Percentiles rank a stretch among this genome's conserved stretches.
Conservation (phyloP, 2,888 invertebrate species). For the Perithous albicinctus region DNA sequence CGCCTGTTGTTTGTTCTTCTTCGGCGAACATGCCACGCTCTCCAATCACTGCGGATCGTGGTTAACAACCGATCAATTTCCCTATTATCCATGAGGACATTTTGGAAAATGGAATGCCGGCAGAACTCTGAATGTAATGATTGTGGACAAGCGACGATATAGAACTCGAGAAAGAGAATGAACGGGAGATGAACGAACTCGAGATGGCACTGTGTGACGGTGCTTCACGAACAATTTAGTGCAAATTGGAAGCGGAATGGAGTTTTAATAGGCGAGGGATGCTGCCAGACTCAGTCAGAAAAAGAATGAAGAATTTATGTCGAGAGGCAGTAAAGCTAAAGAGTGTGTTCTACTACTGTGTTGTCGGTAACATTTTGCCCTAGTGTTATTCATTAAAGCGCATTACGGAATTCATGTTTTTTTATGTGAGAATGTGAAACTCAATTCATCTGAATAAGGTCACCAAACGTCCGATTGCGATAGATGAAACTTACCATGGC, state of each 20-base stretch:
- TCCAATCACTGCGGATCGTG: not conserved
- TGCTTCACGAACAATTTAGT: conserved; percentile 74
- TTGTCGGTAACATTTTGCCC: not conserved
- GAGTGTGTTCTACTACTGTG: not conserved
- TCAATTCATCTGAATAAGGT: too few species aligned
- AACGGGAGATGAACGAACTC: conserved; percentile 50
- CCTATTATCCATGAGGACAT: conserved; percentile 64
- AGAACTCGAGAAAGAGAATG: conserved; percentile 36
- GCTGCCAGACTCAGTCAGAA: conserved; percentile 19
- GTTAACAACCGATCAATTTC: conserved; percentile 70
- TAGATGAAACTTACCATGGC: too few species aligned
- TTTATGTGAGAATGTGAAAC: not conserved
- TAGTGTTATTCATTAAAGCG: not conserved
- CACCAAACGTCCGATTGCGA: too few species aligned
- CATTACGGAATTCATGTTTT: too few species aligned
- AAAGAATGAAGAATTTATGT: not conserved
- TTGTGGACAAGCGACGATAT: conserved; percentile 47
- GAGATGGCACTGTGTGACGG: conserved; percentile 33
- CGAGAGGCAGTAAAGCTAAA: not conserved
- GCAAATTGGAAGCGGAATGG: conserved; percentile 72
- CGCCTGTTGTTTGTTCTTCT: conserved; percentile 2
- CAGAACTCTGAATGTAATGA: conserved; percentile 37
- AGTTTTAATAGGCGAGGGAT: conserved; percentile 68
- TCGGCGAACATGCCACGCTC: not conserved
- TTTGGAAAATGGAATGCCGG: conserved; percentile 23